Conservation (phyloP, 2,797 vertebrate species). For the Dendrocincla fuliginosa region DNA sequence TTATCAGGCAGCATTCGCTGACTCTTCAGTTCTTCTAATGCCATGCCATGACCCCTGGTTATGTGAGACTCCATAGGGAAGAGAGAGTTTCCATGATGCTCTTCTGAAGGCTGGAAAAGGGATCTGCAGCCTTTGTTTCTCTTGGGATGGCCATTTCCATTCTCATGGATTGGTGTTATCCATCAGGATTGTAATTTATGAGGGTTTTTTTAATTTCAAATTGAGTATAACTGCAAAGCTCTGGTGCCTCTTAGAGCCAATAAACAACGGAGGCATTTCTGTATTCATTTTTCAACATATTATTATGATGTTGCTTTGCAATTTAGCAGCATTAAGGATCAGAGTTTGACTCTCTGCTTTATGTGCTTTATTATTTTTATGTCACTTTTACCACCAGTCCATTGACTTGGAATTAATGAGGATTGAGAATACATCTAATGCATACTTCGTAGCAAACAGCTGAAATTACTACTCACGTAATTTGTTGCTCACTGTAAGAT, state of each 20-base stretch:
- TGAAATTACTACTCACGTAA: slow-evolving; percentile 21
- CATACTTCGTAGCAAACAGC: not conserved
- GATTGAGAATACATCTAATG: slow-evolving; percentile 7
- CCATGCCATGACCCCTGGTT: not conserved
- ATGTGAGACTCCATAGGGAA: not conserved
- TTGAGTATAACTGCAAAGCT: not conserved
- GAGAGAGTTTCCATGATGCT: not conserved
- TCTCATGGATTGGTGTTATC: not conserved
- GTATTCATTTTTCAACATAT: not conserved
- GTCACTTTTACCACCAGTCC: not conserved
- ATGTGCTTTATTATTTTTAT: slow-evolving; percentile 36
- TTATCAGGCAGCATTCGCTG: not conserved
- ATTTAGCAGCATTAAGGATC: not conserved
- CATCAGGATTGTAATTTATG: not conserved
- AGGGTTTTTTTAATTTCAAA: not conserved
- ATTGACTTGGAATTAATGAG: slow-evolving; percentile 45
- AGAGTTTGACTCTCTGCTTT: not conserved
- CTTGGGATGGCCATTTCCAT: not conserved
- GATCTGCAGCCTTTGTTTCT: not conserved
- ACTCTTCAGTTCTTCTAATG: not conserved
- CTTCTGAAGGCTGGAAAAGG: not conserved
- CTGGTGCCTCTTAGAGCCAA: not conserved
- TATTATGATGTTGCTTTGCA: not conserved
- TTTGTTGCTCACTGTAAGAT: not conserved
- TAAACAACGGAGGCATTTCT: not conserved